Evolutionary conservation across 2,888 invertebrate species (phyloP), one percentile per base, ranked within the genome.

Genomic region (Epistrophella euchroma): DNA sequence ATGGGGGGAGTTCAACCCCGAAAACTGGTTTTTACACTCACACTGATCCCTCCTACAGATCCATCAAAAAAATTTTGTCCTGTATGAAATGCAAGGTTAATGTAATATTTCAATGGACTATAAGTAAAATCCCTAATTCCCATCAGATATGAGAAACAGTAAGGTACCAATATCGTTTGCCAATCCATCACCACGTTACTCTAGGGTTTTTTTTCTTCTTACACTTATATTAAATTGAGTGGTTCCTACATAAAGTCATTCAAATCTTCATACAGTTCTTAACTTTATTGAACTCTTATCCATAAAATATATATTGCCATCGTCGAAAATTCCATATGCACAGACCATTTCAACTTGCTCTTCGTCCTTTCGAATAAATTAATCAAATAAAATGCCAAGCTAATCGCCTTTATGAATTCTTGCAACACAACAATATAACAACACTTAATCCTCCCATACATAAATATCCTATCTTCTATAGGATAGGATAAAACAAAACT

Each of bases 351-450:
- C 7, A 40, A 62, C n/a, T 62, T 43, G 40, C 43, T 40, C 22
- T 25, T 60, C 4, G 15, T 7, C 40, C 3, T 15, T 37, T 22
- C 4, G 25, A 25, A 62, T 25, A 28, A 62, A 62, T 45, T 43
- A 62, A 62, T 43, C 17, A 62, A 62, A 62, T 43, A 43, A 15
- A 25, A 40, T 62, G n/a, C 10, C 60, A 25, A 28, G 43, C 43
- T 43, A 62, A 62, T 62, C 43, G 43, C n/a, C n/a, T 45, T 62
- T 43, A 62, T 45, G 62, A 62, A 62, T 62, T 62, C 43, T 19
- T 58, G 4, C 35, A 40, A 9, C 15, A 22, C 25, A 55, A 55
- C 10, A 25, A 43, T 37, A 40, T 1, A 43, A 2, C 5, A 3
- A 3, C 9, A 62, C 28, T 45, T n/a, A 45, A 62, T 62, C 25